Evolutionary conservation across 2,797 vertebrate species (phyloP).

Genomic region (Epinephelus coioides): DNA sequence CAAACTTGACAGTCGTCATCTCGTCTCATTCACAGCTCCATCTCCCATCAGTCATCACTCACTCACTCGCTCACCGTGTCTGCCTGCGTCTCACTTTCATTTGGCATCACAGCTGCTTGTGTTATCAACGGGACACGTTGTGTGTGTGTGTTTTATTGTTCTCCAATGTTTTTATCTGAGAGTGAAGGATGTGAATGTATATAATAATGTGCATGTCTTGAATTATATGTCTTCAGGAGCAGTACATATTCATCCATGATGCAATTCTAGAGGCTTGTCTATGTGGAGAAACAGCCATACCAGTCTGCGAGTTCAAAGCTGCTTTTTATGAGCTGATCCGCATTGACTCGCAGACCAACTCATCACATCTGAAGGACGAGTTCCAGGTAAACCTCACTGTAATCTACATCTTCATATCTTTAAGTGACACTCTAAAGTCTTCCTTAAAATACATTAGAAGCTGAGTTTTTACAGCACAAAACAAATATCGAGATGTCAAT

Average conservation of each 20-base stretch:
- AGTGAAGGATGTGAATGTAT: background rate
- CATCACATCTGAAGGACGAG: constrained; percentile 98
- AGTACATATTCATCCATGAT: constrained; percentile 99
- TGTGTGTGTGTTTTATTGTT: background rate
- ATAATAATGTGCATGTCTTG: constrained; percentile 44
- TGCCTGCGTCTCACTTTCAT: constrained; percentile 49
- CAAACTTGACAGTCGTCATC: constrained; percentile 25
- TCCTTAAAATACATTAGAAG: background rate
- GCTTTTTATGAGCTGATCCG: constrained; percentile 99
- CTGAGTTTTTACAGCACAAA: background rate
- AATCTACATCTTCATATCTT: background rate
- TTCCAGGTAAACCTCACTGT: constrained; percentile 90
- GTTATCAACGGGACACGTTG: background rate
- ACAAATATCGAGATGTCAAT: constrained; percentile 6
- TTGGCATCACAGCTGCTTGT: constrained; percentile 33
- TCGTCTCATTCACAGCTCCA: constrained; percentile 64
- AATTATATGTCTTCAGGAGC: constrained; percentile 87
- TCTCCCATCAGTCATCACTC: constrained; percentile 62
- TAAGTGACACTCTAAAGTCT: background rate
- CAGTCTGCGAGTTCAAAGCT: constrained; percentile 97
- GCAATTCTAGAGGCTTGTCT: constrained; percentile 99
- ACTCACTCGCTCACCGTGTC: constrained; percentile 12
- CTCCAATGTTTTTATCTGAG: constrained; percentile 2
- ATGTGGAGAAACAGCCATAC: constrained; percentile 98
- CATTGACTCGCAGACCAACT: constrained; percentile 99